phyloP scores from a whole-genome alignment of 1,140 invertebrate genomes.

The roundworm (Caenorhabditis elegans) region DNA sequence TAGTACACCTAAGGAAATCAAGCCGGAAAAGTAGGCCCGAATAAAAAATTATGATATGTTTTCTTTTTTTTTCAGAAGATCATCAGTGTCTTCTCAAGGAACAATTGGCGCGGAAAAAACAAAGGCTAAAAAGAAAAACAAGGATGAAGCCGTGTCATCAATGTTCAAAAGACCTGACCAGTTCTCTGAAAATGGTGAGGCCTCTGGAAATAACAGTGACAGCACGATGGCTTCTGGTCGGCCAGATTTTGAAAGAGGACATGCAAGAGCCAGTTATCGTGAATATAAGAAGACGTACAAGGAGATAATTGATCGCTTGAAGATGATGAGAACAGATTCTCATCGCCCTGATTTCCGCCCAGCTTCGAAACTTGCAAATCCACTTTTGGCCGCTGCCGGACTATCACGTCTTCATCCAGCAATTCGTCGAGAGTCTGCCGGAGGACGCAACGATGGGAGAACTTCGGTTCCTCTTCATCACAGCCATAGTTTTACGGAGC shows the following conservation, averaged over 20 bases:
- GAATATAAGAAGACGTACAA: background rate
- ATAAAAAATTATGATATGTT: too few relatives aligned
- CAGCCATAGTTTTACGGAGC: background rate
- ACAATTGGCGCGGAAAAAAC: background rate
- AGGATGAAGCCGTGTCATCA: background rate
- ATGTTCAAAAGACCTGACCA: background rate
- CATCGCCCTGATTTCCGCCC: background rate
- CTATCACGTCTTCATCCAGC: background rate
- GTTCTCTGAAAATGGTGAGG: background rate
- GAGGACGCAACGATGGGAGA: background rate
- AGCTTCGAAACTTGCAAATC: background rate
- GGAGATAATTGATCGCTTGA: background rate
- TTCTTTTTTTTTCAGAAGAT: background rate
- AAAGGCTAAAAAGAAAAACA: background rate
- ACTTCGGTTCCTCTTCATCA: background rate
- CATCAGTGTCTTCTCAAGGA: conserved; percentile 1
- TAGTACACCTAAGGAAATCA: background rate
- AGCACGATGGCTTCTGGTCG: background rate
- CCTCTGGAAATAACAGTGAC: background rate
- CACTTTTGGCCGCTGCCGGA: background rate
- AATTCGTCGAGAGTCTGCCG: background rate
- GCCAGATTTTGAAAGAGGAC: background rate
- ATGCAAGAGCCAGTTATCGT: background rate
- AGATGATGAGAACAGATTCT: background rate
- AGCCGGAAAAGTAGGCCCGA: background rate